Base-by-base conservation (phyloP, 2,888 invertebrate species). In the Eristalis tenax region DNA sequence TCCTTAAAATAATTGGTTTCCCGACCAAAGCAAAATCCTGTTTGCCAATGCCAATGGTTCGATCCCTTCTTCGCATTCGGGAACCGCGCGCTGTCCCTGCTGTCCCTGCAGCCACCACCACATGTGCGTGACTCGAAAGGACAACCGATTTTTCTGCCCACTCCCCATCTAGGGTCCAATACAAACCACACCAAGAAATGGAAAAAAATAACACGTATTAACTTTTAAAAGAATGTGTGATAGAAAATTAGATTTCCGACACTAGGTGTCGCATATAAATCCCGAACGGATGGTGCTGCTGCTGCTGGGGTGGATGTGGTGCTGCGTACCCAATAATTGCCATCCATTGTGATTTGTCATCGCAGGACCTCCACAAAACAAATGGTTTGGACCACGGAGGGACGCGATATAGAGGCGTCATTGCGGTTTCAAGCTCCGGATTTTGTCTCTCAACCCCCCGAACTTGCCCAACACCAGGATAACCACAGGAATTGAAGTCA, bases 211-310 rank as follows among this genome's bases (percentile, higher is more conserved):
- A 83, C 86, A 83, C 86, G 86, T 87, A 87, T 83, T 87, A 83
- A 87, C 87, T 87, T 83, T 86, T 82, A 86, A 82, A 86, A 86
- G 86, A 86, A 86, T 87, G 83, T 70, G 78, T 79, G 87, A 87
- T 87, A 87, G 87, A 79, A 83, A 87, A 87, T 87, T 87, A 87
- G 87, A 87, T 87, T 87, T 79, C 87, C 80, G 87, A 83, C 87
- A 87, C 75, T 87, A 87, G 87, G 87, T 87, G 87, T 83, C 83
- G 83, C 83, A 79, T 87, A 83, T 87, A 83, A 87, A 87, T 87
- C 86, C 82, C 69, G 68, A 43, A 18, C 10, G 22, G 13, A 8
- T 18, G 23, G n/a, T 63, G 26, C 50, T n/a, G 28, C 18, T 35
- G 57, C 28, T 22, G 6, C 28, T 8, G 28, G 38, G 28, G 43